Conservation (phyloP, 2,113 vertebrate species). For the Oostethus manadensis region DNA sequence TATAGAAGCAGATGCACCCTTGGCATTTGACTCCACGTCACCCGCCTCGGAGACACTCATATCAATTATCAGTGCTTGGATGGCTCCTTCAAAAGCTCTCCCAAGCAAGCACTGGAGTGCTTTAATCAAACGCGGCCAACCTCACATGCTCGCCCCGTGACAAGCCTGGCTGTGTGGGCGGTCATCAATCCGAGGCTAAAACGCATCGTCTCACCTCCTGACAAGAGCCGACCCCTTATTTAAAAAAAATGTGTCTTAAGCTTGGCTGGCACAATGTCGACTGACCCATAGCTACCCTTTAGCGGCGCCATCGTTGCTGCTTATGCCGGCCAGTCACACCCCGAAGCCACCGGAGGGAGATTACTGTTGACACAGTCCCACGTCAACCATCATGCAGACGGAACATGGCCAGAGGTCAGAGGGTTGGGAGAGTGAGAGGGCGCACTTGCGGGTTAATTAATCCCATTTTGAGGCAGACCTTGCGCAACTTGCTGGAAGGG, state of each 20-base stretch:
- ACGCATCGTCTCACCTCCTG: conserved; percentile 15
- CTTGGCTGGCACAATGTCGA: conserved; percentile 30
- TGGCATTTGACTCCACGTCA: conserved; percentile 62
- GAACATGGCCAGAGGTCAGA: conserved; percentile 28
- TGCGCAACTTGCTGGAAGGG: conserved; percentile 22
- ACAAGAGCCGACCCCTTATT: background rate
- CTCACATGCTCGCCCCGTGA: conserved; percentile 30
- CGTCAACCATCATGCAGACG: conserved; percentile 19
- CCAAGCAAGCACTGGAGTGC: conserved; percentile 13
- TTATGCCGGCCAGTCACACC: conserved; percentile 21
- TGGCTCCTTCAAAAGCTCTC: conserved; percentile 7
- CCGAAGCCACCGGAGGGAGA: conserved; percentile 16
- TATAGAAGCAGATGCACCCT: conserved; percentile 72
- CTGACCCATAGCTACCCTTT: conserved; percentile 27
- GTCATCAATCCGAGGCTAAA: conserved; percentile 28
- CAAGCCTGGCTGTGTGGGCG: conserved; percentile 21
- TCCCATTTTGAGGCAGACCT: conserved; percentile 34
- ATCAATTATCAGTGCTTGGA: conserved; percentile 40
- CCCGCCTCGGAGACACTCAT: conserved; percentile 19
- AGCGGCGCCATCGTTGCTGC: conserved; percentile 10
- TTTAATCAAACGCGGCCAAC: conserved; percentile 39
- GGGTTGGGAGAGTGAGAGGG: conserved; percentile 27
- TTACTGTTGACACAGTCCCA: conserved; percentile 29
- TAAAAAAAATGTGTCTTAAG: conserved; percentile 38
- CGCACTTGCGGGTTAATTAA: conserved; percentile 37